A percentile compares a stretch with the other conserved stretches of the same genome.
These are phyloP conservation scores for Oxyruncus cristatus DNA, from an alignment of 2,113 vertebrate genomes.

Conservation along the genomic window DNA sequence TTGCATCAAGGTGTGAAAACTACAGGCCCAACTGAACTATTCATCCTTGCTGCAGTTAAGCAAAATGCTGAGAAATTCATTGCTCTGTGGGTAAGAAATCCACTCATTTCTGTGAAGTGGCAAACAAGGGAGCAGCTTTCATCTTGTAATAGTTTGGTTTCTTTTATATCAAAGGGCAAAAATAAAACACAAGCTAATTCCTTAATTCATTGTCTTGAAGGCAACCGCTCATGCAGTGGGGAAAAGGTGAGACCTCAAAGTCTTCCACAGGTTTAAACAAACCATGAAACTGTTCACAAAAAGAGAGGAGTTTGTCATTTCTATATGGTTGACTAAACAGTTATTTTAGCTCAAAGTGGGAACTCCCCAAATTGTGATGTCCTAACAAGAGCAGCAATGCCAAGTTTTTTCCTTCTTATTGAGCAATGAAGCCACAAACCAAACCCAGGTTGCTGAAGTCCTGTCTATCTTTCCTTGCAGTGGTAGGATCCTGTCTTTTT, in stretches of 20 bases:
- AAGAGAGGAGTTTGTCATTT: not conserved
- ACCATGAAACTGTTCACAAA: not conserved
- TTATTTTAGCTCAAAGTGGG: not conserved
- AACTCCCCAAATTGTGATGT: not conserved
- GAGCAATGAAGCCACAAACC: not conserved
- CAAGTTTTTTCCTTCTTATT: not conserved
- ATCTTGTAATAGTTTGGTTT: not conserved
- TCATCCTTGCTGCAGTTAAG: not conserved
- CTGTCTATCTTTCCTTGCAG: not conserved
- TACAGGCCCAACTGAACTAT: not conserved
- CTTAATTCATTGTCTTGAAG: not conserved
- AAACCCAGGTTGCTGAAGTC: not conserved
- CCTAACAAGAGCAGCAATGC: not conserved
- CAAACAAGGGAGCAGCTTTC: not conserved
- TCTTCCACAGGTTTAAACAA: not conserved
- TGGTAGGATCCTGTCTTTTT: not conserved
- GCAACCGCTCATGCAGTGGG: fast-evolving
- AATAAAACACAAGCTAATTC: not conserved
- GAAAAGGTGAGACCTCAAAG: not conserved
- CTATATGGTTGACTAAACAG: not conserved
- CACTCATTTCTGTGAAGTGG: not conserved
- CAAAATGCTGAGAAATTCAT: not conserved
- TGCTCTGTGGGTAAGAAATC: not conserved
- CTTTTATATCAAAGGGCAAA: not conserved
- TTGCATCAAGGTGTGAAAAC: not conserved